Evolutionary conservation across 2,797 vertebrate genomes (phyloP), one percentile per base, ranked within the genome.

Genomic region (Micrastur ruficollis): DNA sequence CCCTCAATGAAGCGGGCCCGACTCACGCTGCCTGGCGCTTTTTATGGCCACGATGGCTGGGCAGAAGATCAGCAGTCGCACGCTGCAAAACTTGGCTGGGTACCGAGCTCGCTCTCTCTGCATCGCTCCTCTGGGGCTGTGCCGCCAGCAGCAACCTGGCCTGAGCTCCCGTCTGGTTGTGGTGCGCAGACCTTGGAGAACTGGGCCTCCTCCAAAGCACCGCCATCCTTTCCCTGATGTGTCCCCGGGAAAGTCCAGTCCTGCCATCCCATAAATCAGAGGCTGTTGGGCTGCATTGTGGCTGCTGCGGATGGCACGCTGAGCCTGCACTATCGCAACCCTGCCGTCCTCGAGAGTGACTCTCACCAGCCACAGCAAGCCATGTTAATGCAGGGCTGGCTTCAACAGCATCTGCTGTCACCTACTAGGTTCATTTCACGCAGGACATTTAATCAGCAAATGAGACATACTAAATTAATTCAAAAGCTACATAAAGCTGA

Each of bases 261-360:
- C 31, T 70, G 12, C 23, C 42, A 22, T 14, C 16, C 66, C 32
- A 0, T 12, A 12, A n/a, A 40, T 3, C 29, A 8, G 50, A 42
- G 23, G 53, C 38, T 1, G 3, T 3, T 5, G 46, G 36, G 50
- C 55, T 44, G 53, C 6, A 0, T 1, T 4, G 83, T 3, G 12
- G 58, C 20, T 12, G 62, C 42, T 47, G 15, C 81, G 3, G 26
- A 7, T 2, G 10, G 65, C 71, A 50, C 17, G 3, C 31, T 5
- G 52, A 42, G 27, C 13, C 66, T 4, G 6, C 26, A 0, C 36
- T 12, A 4, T 16, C 3, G 3, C 73, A 14, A 5, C 29, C 13
- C 25, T 2, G 50, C 8, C 5, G n/a, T 21, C 20, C 78, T 27
- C 31, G 3, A 23, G 11, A 34, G 56, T 4, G 3, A 34, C 32